These are phyloP conservation scores for Eulemur macaco DNA, from an alignment of 2,113 vertebrate genomes.

Conservation along the genomic window DNA sequence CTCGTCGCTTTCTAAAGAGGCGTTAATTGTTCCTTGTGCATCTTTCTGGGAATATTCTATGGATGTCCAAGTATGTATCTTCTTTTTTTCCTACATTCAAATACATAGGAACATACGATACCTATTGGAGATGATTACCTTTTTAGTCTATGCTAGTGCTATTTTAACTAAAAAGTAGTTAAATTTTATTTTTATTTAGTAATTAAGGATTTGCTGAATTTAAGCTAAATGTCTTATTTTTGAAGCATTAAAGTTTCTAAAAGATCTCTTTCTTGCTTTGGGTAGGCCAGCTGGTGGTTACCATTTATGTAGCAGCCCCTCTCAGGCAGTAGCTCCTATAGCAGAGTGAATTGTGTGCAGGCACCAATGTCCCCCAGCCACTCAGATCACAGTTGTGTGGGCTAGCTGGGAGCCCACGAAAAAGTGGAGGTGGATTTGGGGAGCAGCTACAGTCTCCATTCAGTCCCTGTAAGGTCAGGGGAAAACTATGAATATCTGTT, in stretches of 20 bases:
- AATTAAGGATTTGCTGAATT: background rate
- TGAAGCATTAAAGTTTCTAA: background rate
- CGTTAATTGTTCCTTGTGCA: background rate
- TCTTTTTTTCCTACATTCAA: background rate
- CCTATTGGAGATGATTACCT: background rate
- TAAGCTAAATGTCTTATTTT: background rate
- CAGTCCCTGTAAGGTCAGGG: background rate
- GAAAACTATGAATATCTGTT: background rate
- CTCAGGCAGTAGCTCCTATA: background rate
- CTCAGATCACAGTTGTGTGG: too few species aligned
- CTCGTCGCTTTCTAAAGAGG: background rate
- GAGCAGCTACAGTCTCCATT: background rate
- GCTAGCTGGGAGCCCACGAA: background rate
- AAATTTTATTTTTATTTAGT: background rate
- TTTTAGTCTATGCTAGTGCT: background rate
- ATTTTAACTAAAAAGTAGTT: conserved; percentile 4
- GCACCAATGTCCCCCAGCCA: background rate
- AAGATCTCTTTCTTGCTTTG: background rate
- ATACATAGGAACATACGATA: background rate
- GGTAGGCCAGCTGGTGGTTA: background rate
- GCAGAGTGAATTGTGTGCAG: background rate
- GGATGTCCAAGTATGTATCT: background rate
- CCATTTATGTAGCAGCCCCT: accelerated
- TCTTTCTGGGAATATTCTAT: background rate
- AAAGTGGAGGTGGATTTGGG: background rate